Evolutionary conservation across 2,113 vertebrate species (phyloP).

Genomic region (Suricata suricatta): DNA sequence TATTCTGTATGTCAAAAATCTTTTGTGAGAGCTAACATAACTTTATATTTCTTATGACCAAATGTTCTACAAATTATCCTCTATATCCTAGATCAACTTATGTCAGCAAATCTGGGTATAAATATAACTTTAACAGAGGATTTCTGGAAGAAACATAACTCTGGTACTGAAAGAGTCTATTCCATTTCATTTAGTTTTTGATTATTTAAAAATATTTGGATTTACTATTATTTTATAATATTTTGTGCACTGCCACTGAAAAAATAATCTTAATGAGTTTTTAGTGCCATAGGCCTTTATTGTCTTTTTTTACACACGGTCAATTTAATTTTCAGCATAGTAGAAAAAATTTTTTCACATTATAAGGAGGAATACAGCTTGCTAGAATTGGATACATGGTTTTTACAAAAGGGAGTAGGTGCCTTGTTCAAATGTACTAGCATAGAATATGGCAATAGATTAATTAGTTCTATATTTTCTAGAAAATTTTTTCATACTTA

Average conservation of each 20-base stretch:
- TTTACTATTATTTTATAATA: slow-evolving; percentile 39
- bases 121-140: background rate
- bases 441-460: slow-evolving; percentile 14
- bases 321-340: slow-evolving; percentile 65
- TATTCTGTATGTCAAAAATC: background rate
- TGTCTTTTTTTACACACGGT: slow-evolving; percentile 65
- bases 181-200: background rate
- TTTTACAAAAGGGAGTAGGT: slow-evolving; percentile 34
- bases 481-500: background rate
- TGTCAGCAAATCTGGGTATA: background rate
- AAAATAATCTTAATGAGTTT: slow-evolving; percentile 72
- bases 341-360: background rate
- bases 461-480: background rate
- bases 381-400: slow-evolving; percentile 46
- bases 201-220: slow-evolving; percentile 8
- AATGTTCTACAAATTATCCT: slow-evolving; percentile 1
- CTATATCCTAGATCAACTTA: background rate
- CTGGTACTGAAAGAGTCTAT: slow-evolving; percentile 39
- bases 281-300: slow-evolving; percentile 62
- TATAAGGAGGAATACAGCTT: background rate
- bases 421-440: background rate
- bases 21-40: background rate
- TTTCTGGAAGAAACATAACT: slow-evolving; percentile 17
- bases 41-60: slow-evolving; percentile 7
- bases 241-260: slow-evolving; percentile 62